Base-by-base conservation (phyloP, 2,797 vertebrate genomes). In the Mycteria americana region DNA sequence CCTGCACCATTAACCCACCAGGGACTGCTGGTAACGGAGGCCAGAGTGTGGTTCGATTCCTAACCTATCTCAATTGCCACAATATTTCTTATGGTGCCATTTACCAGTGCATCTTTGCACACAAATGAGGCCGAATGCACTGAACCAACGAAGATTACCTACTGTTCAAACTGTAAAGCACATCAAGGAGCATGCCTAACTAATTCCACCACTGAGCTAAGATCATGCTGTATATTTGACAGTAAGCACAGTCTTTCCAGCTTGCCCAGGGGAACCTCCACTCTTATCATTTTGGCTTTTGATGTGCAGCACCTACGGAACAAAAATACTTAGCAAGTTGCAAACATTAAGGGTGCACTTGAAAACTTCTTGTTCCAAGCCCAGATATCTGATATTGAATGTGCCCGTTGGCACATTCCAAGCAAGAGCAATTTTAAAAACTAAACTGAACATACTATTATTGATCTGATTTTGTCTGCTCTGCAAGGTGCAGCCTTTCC, bases 391-490 rank as follows among this genome's bases (percentile, higher is more conserved):
- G 85, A 86, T 83, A 94, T 19, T 75, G 78, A 92, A 85, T 6
- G 39, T 79, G 57, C 84, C 91, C 7, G 5, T 46, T 90, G 86
- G 90, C 86, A 87, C 31, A 85, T 51, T 76, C 64, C 63, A 86
- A 95, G 73, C 39, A 88, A 96, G 25, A 72, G 23, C 39, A 94
- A 90, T 97, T 96, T 96, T 65, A 45, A 96, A 93, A 95, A 51
- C 46, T 68, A 81, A 95, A 77, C 41, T 5, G 13, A 93, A 90
- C 79, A 75, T 88, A 73, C 69, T 33, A 21, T 33, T 65, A 97
- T 83, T 92, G 96, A 97, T 93, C 95, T 92, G 76, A 93, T 94
- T 92, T 88, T 93, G 88, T 85, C 88, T 96, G 60, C 95, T 96
- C 92, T 91, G 90, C 88, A 87, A 96, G 92, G 94, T 91, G 82